Evolutionary conservation across 2,113 vertebrate species (phyloP), one percentile per base, ranked within the genome.

Genomic region (Symphodus melops): DNA sequence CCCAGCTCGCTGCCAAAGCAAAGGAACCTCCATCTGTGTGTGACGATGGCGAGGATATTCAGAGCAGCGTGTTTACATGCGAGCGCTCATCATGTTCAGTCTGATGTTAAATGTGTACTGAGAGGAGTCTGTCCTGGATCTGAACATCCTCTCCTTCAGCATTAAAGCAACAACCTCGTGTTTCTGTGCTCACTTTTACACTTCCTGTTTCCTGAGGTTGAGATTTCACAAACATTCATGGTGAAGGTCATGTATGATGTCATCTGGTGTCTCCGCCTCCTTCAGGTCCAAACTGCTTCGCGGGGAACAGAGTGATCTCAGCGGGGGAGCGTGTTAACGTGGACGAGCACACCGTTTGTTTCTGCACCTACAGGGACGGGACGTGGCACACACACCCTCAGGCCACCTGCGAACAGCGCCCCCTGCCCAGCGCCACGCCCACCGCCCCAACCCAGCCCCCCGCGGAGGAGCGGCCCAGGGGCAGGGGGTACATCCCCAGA

Each of bases 271-370:
- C 28, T 33, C 28, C 28, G 28, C 1, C 28, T 33, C 28, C 28
- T 57, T 0, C 1, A 95, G 94, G 94, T 39, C 93, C 94, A 8
- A 95, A 95, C 90, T 95, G 94, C 80, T 95, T 94, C 33, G 94
- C 89, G 1, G 93, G 93, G 8, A 93, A 80, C 84, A 72, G 80
- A 48, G 89, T 95, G 80, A 95, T 95, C 80, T 88, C 93, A 8
- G 94, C 91, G 0, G 94, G 94, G 6, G 91, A 92, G 63, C 92
- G 91, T 0, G 91, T 95, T 44, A 65, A 92, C 81, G 81, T 94
- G 8, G 93, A 92, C 28, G 80, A 86, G 46, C 62, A n/a, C 53
- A 93, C 85, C 0, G 93, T 94, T 6, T 88, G 90, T 54, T 95
- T 90, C 92, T 96, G 96, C 77, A 94, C 81, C 6, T 87, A 74